phyloP scores from a whole-genome alignment of 1,140 invertebrate genomes.

The Drosophila jambulina region DNA sequence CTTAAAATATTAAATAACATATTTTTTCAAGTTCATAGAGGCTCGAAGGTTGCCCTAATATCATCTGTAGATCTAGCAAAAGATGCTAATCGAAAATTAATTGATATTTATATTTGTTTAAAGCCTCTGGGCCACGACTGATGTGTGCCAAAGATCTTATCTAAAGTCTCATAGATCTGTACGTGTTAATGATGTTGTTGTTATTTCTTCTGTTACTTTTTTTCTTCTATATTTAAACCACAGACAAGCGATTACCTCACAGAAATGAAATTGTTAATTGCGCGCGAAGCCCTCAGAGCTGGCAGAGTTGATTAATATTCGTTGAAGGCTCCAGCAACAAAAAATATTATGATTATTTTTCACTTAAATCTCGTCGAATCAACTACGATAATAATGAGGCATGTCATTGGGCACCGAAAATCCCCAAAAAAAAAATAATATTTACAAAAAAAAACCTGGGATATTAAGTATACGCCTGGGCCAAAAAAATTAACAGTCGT shows the following conservation, averaged over 20 bases:
- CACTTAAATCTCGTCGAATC: slow-evolving; percentile 32
- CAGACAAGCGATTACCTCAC: slow-evolving; percentile 9
- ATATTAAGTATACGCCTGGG: slow-evolving; percentile 23
- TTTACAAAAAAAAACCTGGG: not conserved
- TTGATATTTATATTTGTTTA: slow-evolving; percentile 10
- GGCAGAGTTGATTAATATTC: slow-evolving; percentile 16
- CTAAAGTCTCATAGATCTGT: not conserved
- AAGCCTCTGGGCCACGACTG: not conserved
- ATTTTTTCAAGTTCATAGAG: slow-evolving; percentile 1
- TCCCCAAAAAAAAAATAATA: slow-evolving; percentile 19
- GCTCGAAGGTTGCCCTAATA: slow-evolving; percentile 1
- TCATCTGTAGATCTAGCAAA: not conserved
- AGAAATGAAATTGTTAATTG: slow-evolving; percentile 28
- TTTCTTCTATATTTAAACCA: not conserved
- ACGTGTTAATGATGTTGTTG: slow-evolving; percentile 8
- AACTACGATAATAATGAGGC: slow-evolving; percentile 22
- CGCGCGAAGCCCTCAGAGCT: not conserved
- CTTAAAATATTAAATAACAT: not conserved
- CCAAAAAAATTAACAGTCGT: slow-evolving; percentile 70
- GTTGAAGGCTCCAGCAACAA: slow-evolving; percentile 1
- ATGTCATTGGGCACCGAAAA: slow-evolving; percentile 56
- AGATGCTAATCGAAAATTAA: slow-evolving; percentile 24
- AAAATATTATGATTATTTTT: slow-evolving; percentile 24
- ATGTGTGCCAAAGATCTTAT: slow-evolving; percentile 18
- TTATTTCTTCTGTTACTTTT: not conserved